phyloP scores from a whole-genome alignment of 1,140 invertebrate genomes.

The Saccostrea cuccullata region DNA sequence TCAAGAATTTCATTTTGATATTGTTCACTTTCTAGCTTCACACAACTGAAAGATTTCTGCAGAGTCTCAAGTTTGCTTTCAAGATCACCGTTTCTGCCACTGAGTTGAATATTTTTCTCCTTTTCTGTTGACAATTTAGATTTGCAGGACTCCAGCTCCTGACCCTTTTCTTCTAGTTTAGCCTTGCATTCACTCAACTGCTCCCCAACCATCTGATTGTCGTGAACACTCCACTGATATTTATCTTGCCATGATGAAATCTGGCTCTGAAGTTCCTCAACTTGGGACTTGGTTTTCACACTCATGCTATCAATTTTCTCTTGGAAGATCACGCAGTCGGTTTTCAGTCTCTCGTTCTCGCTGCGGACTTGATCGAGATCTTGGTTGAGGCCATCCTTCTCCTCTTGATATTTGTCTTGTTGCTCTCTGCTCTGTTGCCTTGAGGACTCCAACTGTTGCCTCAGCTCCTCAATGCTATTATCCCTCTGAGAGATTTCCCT shows the following conservation, averaged over 20 bases:
- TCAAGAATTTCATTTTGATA: neutral
- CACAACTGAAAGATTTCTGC: neutral
- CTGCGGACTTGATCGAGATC: slow-evolving; percentile 31
- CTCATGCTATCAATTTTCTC: slow-evolving; percentile 44
- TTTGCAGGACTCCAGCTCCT: slow-evolving; percentile 14
- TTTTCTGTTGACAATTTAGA: neutral
- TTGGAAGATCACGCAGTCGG: neutral
- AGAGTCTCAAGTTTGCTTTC: slow-evolving; percentile 5
- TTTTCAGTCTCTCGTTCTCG: slow-evolving; percentile 44
- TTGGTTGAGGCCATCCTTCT: neutral
- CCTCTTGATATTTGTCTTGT: slow-evolving; percentile 18
- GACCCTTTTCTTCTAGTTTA: slow-evolving; percentile 30
- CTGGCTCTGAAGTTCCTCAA: slow-evolving; percentile 42
- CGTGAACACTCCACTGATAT: slow-evolving; percentile 42
- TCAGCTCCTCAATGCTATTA: slow-evolving; percentile 43
- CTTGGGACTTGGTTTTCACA: slow-evolving; percentile 28
- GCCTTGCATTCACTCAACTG: slow-evolving; percentile 47
- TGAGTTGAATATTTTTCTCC: slow-evolving; percentile 11
- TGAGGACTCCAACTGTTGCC: slow-evolving; percentile 9
- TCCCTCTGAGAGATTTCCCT: slow-evolving; percentile 27
- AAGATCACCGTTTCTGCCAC: neutral
- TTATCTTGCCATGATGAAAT: slow-evolving; percentile 38
- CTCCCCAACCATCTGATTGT: slow-evolving; percentile 41
- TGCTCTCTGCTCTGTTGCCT: slow-evolving; percentile 34
- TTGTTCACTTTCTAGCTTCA: neutral